These are phyloP conservation scores for Squalus acanthias DNA, from an alignment of 2,797 vertebrate genomes.

Conservation along the genomic window DNA sequence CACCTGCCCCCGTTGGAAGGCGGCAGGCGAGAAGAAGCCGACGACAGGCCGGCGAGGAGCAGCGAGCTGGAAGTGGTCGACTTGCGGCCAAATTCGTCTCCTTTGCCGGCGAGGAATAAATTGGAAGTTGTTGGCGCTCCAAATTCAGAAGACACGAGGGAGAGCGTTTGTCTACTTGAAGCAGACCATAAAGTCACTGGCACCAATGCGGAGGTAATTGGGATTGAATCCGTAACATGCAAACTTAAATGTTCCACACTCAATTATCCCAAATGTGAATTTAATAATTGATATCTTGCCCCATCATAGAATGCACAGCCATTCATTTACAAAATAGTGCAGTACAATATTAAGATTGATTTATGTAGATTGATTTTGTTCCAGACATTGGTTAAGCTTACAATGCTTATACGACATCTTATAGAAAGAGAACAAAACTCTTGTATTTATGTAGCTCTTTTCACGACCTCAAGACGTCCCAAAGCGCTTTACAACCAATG, in stretches of 20 bases:
- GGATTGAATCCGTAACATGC: neutral
- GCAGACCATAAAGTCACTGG: too few relatives aligned
- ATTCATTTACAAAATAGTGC: neutral
- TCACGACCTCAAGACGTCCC: neutral
- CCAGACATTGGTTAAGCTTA: neutral
- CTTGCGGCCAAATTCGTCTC: neutral
- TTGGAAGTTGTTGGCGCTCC: neutral
- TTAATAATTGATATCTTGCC: neutral
- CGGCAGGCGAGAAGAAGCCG: neutral
- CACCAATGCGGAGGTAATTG: constrained; percentile 2
- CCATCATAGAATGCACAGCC: neutral
- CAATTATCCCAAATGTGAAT: neutral
- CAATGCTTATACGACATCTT: neutral
- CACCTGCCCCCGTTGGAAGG: neutral
- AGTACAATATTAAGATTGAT: neutral
- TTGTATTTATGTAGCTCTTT: too few relatives aligned
- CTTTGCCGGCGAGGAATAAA: too few relatives aligned
- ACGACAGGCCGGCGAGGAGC: too few relatives aligned
- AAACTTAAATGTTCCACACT: neutral
- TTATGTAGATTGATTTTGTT: neutral
- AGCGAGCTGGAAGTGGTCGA: neutral
- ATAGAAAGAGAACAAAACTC: too few relatives aligned
- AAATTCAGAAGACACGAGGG: neutral
- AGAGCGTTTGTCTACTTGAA: neutral
- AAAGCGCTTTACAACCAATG: neutral